Conservation (phyloP, 2,797 vertebrate genomes). For the Sebastes minor region DNA sequence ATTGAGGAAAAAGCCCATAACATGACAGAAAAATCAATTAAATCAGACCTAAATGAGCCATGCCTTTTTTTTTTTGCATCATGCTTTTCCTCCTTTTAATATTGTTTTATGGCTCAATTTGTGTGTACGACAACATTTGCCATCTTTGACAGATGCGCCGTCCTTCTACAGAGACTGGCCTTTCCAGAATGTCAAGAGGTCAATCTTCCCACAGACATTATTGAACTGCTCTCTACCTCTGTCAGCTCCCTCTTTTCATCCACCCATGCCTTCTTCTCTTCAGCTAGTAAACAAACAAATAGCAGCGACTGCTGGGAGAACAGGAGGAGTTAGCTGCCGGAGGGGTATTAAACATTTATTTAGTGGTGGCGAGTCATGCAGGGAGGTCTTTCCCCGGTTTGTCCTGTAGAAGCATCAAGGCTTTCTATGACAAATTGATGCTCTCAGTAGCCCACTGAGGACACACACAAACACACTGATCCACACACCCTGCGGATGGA, state of each 20-base stretch:
- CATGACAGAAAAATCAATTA: background rate
- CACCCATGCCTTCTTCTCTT: conserved; percentile 12
- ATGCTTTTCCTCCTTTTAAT: background rate
- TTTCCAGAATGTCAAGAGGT: conserved; percentile 59
- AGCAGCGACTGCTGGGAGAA: conserved; percentile 24
- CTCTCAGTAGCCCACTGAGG: background rate
- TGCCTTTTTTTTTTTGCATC: background rate
- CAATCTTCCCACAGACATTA: conserved; percentile 50
- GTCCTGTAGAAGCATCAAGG: background rate
- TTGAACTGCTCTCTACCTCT: conserved; percentile 38
- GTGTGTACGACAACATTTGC: background rate
- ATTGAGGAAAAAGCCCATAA: background rate
- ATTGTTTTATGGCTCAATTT: background rate
- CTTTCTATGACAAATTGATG: conserved; percentile 13
- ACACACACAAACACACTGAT: background rate
- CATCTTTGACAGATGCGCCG: background rate
- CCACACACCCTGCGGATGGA: background rate
- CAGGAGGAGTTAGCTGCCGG: conserved; percentile 4
- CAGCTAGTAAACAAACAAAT: conserved; percentile 26
- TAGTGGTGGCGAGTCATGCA: conserved; percentile 11
- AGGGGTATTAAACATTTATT: conserved; percentile 35
- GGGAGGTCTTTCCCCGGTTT: conserved; percentile 12
- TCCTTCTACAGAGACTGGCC: conserved; percentile 21
- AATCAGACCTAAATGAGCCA: background rate
- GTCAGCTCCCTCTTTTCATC: conserved; percentile 35